A percentile compares a stretch with the other conserved stretches of the same genome.
These are phyloP conservation scores for Athene cunicularia DNA, from an alignment of 2,113 vertebrate genomes.

Conservation along the genomic window DNA sequence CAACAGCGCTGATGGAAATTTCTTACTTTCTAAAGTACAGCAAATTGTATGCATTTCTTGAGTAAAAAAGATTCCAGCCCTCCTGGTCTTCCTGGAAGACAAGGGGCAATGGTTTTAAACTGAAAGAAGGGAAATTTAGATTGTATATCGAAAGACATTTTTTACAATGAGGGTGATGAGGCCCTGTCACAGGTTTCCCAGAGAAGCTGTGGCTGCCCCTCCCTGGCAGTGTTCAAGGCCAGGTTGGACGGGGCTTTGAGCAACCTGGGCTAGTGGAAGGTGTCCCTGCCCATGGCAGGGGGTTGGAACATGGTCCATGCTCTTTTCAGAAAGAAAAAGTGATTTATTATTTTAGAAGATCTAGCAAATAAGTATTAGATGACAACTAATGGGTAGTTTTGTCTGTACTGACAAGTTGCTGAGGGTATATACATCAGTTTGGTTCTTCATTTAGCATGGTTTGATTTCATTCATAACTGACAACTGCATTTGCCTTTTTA, in stretches of 20 bases:
- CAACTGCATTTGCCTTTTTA: constrained; percentile 2
- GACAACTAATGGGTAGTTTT: neutral
- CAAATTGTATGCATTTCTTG: neutral
- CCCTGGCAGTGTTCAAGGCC: too few relatives aligned
- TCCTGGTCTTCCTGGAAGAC: neutral
- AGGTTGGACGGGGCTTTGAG: neutral
- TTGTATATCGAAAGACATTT: neutral
- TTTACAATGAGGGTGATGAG: neutral
- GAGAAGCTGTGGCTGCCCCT: too few relatives aligned
- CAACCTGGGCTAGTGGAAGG: neutral
- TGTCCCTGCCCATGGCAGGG: neutral
- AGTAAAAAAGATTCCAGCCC: neutral
- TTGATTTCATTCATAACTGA: constrained; percentile 9
- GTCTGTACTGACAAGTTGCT: neutral
- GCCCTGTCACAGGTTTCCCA: neutral
- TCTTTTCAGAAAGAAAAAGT: neutral
- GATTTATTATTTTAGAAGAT: neutral
- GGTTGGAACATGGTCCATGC: neutral
- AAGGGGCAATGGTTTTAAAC: neutral
- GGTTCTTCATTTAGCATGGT: neutral
- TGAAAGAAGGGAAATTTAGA: neutral
- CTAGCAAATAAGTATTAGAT: neutral
- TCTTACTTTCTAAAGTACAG: neutral
- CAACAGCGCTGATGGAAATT: neutral
- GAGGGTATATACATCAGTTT: neutral